Evolutionary conservation across 2,888 invertebrate genomes (phyloP), one percentile per base, ranked within the genome.

Genomic region (Augochlorella aurata): DNA sequence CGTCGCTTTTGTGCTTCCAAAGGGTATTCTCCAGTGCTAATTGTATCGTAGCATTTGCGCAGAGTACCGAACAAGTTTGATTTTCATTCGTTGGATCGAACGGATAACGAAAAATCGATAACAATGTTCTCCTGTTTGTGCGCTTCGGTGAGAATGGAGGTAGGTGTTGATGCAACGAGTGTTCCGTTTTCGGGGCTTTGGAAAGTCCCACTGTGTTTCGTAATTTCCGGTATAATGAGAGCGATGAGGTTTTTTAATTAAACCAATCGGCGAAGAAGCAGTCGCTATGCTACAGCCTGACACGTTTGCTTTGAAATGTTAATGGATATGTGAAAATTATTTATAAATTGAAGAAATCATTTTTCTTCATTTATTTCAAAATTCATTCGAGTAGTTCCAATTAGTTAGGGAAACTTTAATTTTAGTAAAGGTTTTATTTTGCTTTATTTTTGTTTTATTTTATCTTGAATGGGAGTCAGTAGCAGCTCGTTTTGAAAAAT

Each of bases 51-150:
- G 90, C 89, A 88, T 83, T 84, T 75, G 86, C 74, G 85, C 81
- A 75, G 90, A 89, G 85, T 88, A 89, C 87, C 77, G 68, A 44
- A 16, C 58, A 73, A 44, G 52, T 38, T 75, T 47, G 9, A 24
- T 63, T 70, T 84, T 54, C 8, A 70, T 63, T 52, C 44, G 67
- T 63, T 77, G 52, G 45, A 71, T 71, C 74, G 73, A 74, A 71
- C 50, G 66, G 77, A 45, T 71, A 80, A 67, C 69, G 83, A 78
- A 58, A 29, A 74, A 80, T 44, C 67, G 76, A 77, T 83, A 80
- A 89, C 77, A 76, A 92, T 93, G 93, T 90, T 93, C 87, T 93
- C 93, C 88, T 93, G 93, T 86, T 89, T 93, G 85, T 93, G 93
- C 84, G 89, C 90, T 81, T 92, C 93, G 75, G 86, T 92, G 87